Conservation (phyloP, 2,888 invertebrate genomes). For the Drosophila demipolita region DNA sequence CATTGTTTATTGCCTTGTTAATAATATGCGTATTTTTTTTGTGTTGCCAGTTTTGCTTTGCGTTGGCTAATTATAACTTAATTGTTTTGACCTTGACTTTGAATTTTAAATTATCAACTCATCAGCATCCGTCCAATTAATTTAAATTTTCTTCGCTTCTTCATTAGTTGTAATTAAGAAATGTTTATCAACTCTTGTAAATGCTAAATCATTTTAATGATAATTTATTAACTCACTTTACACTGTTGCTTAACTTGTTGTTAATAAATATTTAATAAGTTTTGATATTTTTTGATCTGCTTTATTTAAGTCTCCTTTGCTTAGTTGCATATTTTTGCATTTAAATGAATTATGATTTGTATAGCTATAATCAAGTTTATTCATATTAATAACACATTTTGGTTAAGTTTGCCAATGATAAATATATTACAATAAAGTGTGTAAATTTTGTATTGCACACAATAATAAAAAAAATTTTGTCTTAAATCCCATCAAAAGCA, state of each 20-base stretch:
- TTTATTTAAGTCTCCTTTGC: constrained; percentile 9
- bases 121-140: not conserved
- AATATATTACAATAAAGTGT: not conserved
- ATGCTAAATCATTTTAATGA: constrained; percentile 32
- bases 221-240: constrained; percentile 47
- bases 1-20: not conserved
- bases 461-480: not conserved
- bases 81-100: constrained; percentile 65
- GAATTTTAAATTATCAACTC: constrained; percentile 42
- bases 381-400: not conserved
- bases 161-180: constrained; percentile 52
- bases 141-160: constrained; percentile 19
- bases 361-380: constrained; percentile 16
- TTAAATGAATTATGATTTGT: constrained; percentile 30
- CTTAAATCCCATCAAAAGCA: not conserved
- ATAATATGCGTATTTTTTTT: constrained; percentile 40
- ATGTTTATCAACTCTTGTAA: constrained; percentile 37
- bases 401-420: constrained; percentile 27
- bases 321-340: constrained; percentile 8
- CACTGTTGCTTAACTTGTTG: constrained; percentile 17
- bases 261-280: constrained; percentile 9
- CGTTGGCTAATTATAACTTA: constrained; percentile 45
- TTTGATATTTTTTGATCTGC: not conserved
- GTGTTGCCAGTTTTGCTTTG: constrained; percentile 27
- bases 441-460: not conserved